Evolutionary conservation across 2,888 invertebrate genomes (phyloP).

Genomic region (Apodemia hepburni): DNA sequence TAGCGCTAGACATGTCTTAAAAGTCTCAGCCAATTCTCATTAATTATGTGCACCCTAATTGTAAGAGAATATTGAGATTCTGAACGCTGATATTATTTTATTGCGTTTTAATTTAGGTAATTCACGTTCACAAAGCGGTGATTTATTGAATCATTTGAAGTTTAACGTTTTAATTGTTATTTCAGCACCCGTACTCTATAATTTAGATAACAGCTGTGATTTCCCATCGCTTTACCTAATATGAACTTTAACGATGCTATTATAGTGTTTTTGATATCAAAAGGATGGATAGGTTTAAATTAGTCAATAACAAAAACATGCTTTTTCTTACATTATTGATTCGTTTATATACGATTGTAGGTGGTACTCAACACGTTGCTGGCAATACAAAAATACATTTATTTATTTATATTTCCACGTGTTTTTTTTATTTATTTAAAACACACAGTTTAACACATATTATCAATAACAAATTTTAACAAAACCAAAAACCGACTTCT

Average conservation of each 20-base stretch:
- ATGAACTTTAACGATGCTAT: not conserved
- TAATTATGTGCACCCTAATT: not conserved
- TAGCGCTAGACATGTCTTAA: no score
- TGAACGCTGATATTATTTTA: not conserved
- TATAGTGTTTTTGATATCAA: not conserved
- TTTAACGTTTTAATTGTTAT: not conserved
- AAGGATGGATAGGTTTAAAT: not conserved
- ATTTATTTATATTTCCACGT: no score
- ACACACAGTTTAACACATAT: no score
- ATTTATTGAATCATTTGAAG: not conserved
- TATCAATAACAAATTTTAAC: no score
- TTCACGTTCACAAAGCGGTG: not conserved
- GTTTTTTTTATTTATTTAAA: no score
- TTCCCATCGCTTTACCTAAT: not conserved
- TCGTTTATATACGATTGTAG: not conserved
- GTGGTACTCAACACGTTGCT: no score
- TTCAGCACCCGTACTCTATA: not conserved
- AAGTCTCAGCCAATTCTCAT: not conserved
- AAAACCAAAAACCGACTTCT: no score
- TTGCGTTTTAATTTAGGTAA: not conserved
- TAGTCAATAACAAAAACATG: no score
- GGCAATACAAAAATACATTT: no score
- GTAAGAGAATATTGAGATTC: not conserved
- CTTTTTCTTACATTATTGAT: not conserved
- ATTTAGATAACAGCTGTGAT: not conserved